Base-by-base conservation (phyloP, 2,113 vertebrate genomes). In the Aplodontia rufa region DNA sequence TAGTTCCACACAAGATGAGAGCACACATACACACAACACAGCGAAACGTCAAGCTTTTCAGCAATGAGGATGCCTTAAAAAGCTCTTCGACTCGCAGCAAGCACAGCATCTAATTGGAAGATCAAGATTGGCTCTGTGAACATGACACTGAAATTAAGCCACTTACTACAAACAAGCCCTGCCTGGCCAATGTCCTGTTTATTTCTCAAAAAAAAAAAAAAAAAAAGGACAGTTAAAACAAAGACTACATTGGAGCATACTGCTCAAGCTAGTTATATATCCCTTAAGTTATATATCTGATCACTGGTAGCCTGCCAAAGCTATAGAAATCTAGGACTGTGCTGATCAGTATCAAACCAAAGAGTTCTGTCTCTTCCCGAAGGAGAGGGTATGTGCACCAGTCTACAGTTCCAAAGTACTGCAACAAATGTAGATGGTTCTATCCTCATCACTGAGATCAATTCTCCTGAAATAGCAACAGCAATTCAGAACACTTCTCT, bases 241-340 rank as follows among this genome's bases (percentile, higher is more conserved):
- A 76, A 97, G 92, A 87, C 68, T 55, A 51, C 72, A 66, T 86
- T 47, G 68, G 88, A 78, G 92, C 91, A 49, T 97, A 95, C 97
- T 97, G 95, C 96, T 96, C 45, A 53, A 83, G 80, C 88, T 93
- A 93, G 79, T 95, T 93, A 76, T 45, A 76, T 78, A 62, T 90
- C 79, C 12, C 2, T 5, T 85, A 72, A 79, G 40, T 94, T 91
- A 74, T 68, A 37, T 92, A 88, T 87, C 66, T 88, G 69, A 96
- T 92, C 88, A 87, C 93, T 96, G 97, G 97, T 96, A 96, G 96
- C 94, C 97, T 96, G 78, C 97, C 97, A 98, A 97, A 97, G 97
- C 94, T 97, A 64, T 97, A 94, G 97, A 97, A 96, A 97, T 97
- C 91, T 87, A 89, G 91, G 88, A 96, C 96, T 94, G 68, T 92